Evolutionary conservation across 2,888 invertebrate species (phyloP).

Genomic region (Eumerus sabulonum): DNA sequence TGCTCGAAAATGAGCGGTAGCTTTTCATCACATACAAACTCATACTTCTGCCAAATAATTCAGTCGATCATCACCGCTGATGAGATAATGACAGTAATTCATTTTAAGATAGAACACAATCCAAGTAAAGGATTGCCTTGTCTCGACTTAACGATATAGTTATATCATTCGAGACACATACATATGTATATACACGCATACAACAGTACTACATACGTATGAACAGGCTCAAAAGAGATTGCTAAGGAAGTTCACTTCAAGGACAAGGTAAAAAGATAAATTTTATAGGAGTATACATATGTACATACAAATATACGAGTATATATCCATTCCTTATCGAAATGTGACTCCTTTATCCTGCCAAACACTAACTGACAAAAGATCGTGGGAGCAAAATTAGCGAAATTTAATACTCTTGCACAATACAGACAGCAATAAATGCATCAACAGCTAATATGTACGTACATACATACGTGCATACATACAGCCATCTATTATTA

Average conservation of each 20-base stretch:
- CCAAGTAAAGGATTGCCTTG: conserved; percentile 58
- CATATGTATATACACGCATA: no score
- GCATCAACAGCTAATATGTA: no score
- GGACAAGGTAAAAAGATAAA: no score
- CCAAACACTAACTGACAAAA: conserved; percentile 2
- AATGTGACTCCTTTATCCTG: conserved; percentile 40
- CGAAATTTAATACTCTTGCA: conserved; percentile 50
- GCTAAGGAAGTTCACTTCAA: no score
- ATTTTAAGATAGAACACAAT: conserved; percentile 54
- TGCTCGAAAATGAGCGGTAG: conserved; percentile 49
- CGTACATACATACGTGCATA: no score
- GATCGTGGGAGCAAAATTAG: conserved; percentile 63
- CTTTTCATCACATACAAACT: conserved; percentile 64
- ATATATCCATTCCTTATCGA: conserved; percentile 11
- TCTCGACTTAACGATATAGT: conserved; percentile 2
- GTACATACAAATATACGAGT: neutral
- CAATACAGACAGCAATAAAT: conserved; percentile 13
- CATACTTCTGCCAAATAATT: conserved; percentile 60
- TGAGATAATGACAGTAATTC: conserved; percentile 68
- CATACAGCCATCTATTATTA: no score
- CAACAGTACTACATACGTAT: no score
- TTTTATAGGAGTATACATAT: no score
- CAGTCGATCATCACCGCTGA: conserved; percentile 67
- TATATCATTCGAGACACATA: no score
- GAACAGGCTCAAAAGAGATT: conserved; percentile 62